These are phyloP conservation scores for Hydrolagus colliei DNA, from an alignment of 2,797 vertebrate genomes.

Conservation along the genomic window DNA sequence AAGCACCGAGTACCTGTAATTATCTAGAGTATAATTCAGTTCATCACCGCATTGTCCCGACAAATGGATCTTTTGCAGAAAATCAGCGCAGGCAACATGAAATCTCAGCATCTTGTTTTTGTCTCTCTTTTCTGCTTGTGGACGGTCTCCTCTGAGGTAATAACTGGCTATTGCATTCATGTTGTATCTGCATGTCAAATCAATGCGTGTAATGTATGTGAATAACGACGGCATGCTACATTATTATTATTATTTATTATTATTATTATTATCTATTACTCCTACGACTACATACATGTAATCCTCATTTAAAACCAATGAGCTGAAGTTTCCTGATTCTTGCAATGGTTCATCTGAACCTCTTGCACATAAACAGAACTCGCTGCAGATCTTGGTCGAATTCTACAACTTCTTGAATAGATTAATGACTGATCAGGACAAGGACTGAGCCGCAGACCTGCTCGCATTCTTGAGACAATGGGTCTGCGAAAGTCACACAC, in stretches of 20 bases:
- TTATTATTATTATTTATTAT: no score
- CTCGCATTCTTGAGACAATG: background rate
- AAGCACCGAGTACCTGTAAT: conserved; percentile 19
- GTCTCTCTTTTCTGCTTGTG: conserved; percentile 27
- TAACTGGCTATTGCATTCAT: background rate
- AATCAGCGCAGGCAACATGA: conserved; percentile 18
- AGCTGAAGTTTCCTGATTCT: background rate
- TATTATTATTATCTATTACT: no score
- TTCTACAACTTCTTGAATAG: background rate
- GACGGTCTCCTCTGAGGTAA: conserved; percentile 27
- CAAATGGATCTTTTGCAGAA: conserved; percentile 30
- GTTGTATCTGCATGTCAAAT: background rate
- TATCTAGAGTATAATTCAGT: conserved; percentile 26
- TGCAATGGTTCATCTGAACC: background rate
- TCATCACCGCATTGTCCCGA: background rate
- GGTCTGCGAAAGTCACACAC: no score
- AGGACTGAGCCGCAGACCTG: background rate
- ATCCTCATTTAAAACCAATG: background rate
- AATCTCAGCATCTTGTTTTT: conserved; percentile 22
- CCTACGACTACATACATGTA: background rate
- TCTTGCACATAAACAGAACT: background rate
- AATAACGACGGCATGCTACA: background rate
- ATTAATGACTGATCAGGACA: background rate
- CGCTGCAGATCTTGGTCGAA: background rate
- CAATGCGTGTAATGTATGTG: background rate